phyloP scores from a whole-genome alignment of 2,797 vertebrate species.

The Apodemus agrarius region DNA sequence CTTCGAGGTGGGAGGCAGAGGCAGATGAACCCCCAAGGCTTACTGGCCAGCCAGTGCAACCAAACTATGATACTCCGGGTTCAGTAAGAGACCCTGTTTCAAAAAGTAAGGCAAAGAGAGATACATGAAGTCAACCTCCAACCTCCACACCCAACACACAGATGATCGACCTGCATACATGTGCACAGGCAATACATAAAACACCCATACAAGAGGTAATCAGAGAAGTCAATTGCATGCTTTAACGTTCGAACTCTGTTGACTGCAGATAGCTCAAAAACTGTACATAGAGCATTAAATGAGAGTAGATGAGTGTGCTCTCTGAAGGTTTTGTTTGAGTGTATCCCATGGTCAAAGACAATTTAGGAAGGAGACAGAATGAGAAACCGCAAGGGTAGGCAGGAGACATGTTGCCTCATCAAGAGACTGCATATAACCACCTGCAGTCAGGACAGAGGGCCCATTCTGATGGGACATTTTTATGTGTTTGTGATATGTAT shows the following conservation, averaged over 20 bases:
- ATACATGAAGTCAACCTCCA: neutral
- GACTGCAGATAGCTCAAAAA: neutral
- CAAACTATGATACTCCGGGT: neutral
- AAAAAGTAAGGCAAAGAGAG: neutral
- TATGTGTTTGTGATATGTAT: neutral
- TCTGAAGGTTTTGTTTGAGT: neutral
- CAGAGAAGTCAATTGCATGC: neutral
- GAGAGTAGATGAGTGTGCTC: neutral
- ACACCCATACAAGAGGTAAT: neutral
- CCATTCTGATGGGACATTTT: neutral
- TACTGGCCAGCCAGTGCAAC: neutral
- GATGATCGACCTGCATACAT: neutral
- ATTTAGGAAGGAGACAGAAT: neutral
- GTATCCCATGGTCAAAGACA: neutral
- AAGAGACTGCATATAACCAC: too few species aligned
- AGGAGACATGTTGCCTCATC: rapidly evolving
- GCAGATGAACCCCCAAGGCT: neutral
- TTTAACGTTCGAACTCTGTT: neutral
- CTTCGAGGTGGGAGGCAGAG: neutral
- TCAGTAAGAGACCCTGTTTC: neutral
- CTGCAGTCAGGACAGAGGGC: neutral
- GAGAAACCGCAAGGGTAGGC: neutral
- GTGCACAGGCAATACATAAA: neutral
- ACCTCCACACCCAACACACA: neutral
- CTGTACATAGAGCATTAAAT: neutral